Base-by-base conservation (phyloP, 1,140 invertebrate genomes). In the Triops longicaudatus region DNA sequence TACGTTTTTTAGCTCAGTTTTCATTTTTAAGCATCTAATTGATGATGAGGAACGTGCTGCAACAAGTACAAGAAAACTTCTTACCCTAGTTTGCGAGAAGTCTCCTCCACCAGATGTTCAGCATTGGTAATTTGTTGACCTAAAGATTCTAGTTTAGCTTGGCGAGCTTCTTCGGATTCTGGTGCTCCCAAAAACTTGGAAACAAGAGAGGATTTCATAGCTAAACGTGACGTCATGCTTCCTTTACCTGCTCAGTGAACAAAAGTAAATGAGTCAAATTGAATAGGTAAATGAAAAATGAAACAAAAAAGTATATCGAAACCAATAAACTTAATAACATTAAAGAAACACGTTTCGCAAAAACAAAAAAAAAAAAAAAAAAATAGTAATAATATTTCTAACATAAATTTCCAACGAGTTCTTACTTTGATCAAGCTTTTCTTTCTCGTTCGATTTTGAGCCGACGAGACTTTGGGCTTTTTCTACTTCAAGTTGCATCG, bases 401-500 rank as follows among this genome's bases (percentile, higher is more conserved):
- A n/a, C n/a, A n/a, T n/a, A n/a, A 26, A 12, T 14, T 3, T 42
- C 73, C n/a, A 74, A 26, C 42, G 37, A 26, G 42, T 44, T n/a
- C 42, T 41, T 82, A 87, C 86, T 86, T 85, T 86, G 85, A 77
- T 85, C 80, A 41, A 86, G 81, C 83, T 86, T 85, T 76, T 89
- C 85, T 81, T 89, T 89, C 83, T 90, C 85, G 80, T 86, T 82
- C 77, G 86, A 79, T 84, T 87, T 82, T 80, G 86, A 78, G 14
- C 85, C 81, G 3, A 91, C 82, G 79, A 84, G 86, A 50, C 92
- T 90, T 79, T 90, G 88, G 26, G 90, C 88, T 81, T 88, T 88
- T 81, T 94, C 92, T 74, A 92, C 84, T 72, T 90, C 85, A 14
- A 92, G 85, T 82, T 93, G 91, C 77, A 93, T 81, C 22, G 90